A percentile compares a stretch with the other conserved stretches of the same genome.
These are phyloP conservation scores for Macrostomum lignano DNA, from an alignment of 1,140 invertebrate species.

Conservation along the genomic window DNA sequence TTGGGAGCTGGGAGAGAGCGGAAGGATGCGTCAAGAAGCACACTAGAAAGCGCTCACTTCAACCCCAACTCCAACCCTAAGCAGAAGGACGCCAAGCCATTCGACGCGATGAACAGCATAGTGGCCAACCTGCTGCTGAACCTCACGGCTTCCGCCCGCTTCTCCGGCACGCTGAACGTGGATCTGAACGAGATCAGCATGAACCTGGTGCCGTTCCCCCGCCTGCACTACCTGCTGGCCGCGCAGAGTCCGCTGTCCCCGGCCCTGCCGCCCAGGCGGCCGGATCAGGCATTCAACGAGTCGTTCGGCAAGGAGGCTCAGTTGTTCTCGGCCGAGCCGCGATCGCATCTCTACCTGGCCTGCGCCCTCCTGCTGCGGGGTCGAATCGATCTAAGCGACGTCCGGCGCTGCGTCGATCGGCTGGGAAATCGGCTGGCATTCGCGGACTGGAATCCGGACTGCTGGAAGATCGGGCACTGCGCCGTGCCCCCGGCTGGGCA, in stretches of 20 bases:
- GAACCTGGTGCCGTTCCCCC: slow-evolving; percentile 29
- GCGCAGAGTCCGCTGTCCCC: slow-evolving; percentile 25
- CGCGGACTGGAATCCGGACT: slow-evolving; percentile 28
- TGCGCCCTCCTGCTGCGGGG: slow-evolving; percentile 27
- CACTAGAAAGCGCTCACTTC: neutral
- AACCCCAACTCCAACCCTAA: slow-evolving; percentile 7
- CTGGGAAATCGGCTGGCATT: slow-evolving; percentile 15
- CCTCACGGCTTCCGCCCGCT: slow-evolving; percentile 16
- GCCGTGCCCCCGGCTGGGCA: slow-evolving; percentile 24
- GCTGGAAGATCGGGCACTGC: slow-evolving; percentile 31
- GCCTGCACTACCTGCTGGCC: slow-evolving; percentile 25
- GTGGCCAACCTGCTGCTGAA: slow-evolving; percentile 29
- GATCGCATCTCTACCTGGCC: slow-evolving; percentile 23
- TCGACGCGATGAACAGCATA: slow-evolving; percentile 30
- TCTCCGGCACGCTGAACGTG: slow-evolving; percentile 23
- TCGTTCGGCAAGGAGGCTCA: slow-evolving; percentile 1
- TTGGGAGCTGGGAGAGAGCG: no score
- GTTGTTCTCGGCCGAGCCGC: slow-evolving; percentile 8
- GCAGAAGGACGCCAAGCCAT: slow-evolving; percentile 17
- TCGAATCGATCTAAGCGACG: slow-evolving; percentile 25
- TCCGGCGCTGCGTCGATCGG: slow-evolving; percentile 24
- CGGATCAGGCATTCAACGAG: neutral
- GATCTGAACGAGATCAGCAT: slow-evolving; percentile 30
- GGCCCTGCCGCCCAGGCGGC: slow-evolving; percentile 19
- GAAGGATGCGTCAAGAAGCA: no score